Percentiles rank a stretch among this genome's conserved stretches.
Conservation (phyloP, 2,797 vertebrate species). For the Mus minutoides region DNA sequence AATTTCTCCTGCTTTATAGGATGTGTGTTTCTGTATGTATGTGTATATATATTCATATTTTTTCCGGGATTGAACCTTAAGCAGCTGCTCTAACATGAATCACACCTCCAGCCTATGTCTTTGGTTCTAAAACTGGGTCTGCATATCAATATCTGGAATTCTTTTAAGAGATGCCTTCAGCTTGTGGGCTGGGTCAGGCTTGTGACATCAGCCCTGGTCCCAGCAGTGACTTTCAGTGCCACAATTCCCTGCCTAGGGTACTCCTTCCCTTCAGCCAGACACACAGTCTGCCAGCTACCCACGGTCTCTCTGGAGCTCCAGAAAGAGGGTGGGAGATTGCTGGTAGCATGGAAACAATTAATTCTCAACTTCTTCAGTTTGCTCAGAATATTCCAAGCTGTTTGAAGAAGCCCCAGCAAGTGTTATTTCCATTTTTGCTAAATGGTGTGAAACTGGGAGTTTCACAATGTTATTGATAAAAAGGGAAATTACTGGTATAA, state of each 20-base stretch:
- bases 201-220: background rate
- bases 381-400: constrained; percentile 58
- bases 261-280: constrained; percentile 10
- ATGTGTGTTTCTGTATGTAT: background rate
- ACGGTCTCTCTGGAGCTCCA: constrained; percentile 30
- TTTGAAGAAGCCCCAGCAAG: constrained; percentile 31
- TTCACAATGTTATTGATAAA: constrained; percentile 36
- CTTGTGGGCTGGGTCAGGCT: background rate
- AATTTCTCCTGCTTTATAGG: background rate
- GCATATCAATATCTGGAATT: background rate
- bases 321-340: background rate
- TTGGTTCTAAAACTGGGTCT: background rate
- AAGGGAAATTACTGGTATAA: constrained; percentile 36
- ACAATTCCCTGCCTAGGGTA: background rate
- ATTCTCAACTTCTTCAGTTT: constrained; percentile 61
- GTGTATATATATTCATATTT: background rate
- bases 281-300: constrained; percentile 46
- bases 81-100: background rate
- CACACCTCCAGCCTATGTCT: background rate
- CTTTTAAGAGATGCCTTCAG: background rate
- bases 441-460: constrained; percentile 51
- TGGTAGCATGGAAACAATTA: constrained; percentile 68
- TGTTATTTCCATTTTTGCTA: constrained; percentile 64
- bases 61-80: background rate
- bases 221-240: background rate